Base-by-base conservation (phyloP, 92 coral and sea anemone species). In the Phenganax subtilis region DNA sequence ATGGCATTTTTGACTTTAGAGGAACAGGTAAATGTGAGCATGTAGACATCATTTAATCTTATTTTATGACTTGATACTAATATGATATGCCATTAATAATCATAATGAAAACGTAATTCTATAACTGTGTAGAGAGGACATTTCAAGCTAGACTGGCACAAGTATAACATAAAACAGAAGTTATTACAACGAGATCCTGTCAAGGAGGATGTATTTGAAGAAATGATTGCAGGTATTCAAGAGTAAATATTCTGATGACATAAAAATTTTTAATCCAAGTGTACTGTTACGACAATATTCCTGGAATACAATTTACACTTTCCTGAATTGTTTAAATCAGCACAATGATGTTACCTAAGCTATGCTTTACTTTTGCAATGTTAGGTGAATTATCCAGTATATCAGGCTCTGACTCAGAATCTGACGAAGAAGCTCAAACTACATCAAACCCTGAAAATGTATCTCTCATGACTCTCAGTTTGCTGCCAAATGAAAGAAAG, bases 101-200 rank as follows among this genome's bases (percentile, higher is more conserved):
- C 5, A 30, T 0, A 15, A 69, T 30, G 55, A 69, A 15, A 51
- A 69, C 75, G 3, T 17, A 3, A 69, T 20, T 8, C 30, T 51
- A 12, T 71, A n/a, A 10, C 8, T 7, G 57, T 85, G 52, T 75
- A 94, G 98, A 94, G 98, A 84, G 96, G 91, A 20, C 98, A 94
- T 85, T 94, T 94, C 80, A 94, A 90, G 77, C 86, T 94, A 47
- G 98, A 94, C 77, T 94, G 98, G 98, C 98, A 94, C 78, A 84
- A 93, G 44, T 94, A 81, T 81, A 94, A 94, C 82, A 82, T 94
- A 70, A 94, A 92, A 72, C 98, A 89, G 81, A 88, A 76, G 81
- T 76, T 91, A 25, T 76, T 89, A 84, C 87, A 77, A 64, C 92
- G 91, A 83, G 87, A 91, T 53, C 59, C 80, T 59, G 80, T 92